Base-by-base conservation (phyloP, 2,113 vertebrate species). In the Dasyprocta punctata region DNA sequence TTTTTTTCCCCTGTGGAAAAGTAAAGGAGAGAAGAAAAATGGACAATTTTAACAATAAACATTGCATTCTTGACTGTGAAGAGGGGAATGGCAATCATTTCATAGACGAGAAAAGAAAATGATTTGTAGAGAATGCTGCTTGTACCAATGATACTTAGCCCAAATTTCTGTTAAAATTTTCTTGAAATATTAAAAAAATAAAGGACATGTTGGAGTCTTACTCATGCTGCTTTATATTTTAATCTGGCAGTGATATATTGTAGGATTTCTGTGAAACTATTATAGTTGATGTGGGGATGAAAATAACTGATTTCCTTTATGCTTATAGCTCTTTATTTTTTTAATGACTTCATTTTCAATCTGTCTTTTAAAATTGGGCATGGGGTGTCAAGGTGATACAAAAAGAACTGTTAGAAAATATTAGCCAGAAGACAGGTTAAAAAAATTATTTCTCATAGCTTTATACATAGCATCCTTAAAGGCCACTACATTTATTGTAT, bases 21-120 rank as follows among this genome's bases (percentile, higher is more conserved):
- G 19, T 73, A 85, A 95, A 81, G 28, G 58, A 95, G 41, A 89
- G 54, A 89, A 87, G 60, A 82, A 69, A 96, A 96, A n/a, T 69
- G 5, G 47, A 41, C 24, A 77, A 7, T 92, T 94, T 89, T 80
- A 73, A 94, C 81, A 61, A 17, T n/a, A 73, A 8, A 38, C 3
- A 19, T 89, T 92, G 4, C 16, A 81, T 69, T 75, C 38, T 7
- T 96, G 71, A 44, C 65, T 86, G 0, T 49, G 47, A 56, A n/a
- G 7, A 13, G 71, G 33, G n/a, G n/a, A 80, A 17, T 60, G 22
- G n/a, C 69, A 33, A 44, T 54, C 67, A 41, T 77, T 92, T 83
- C 0, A 20, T 65, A 63, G 67, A 20, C 47, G 41, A 69, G 47
- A 52, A 52, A 26, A 73, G 75, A 80, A 52, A 94, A 67, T 26